Base-by-base conservation (phyloP, 2,888 invertebrate genomes). In the Notodonta ziczac region DNA sequence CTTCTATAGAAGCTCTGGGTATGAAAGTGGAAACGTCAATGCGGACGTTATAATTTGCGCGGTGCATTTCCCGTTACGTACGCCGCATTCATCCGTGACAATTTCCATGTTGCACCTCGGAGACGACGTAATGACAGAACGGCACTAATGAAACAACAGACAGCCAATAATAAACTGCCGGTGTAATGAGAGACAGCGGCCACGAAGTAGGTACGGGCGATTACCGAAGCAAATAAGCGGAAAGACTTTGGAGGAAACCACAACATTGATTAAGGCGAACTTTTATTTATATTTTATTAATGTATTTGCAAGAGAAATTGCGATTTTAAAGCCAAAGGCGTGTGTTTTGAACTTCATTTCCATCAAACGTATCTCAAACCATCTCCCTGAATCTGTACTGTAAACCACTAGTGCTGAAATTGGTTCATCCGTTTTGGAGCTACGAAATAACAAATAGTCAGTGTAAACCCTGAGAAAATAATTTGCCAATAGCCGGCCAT, bases 31-130 rank as follows among this genome's bases (percentile, higher is more conserved):
- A 81, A 81, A 73, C 80, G 69, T 77, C 72, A 74, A 76, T 67
- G 76, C 80, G 80, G 81, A 84, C 82, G 78, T 84, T 84, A 86
- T 88, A 89, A 90, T 90, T 88, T 88, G 77, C 83, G 74, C 80
- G 76, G 78, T 74, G 78, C 73, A 73, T 77, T 82, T 89, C 84
- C 90, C 90, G 91, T 89, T 91, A 89, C 68, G 74, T 78, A 71
- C 80, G 79, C 87, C 85, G 86, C 88, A 84, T 83, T 83, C 80
- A 78, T 67, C 81, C 82, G 80, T 83, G 68, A 73, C 67, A 69
- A 75, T 73, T 70, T 73, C 76, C 74, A 75, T 73, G 69, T 71
- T 60, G 79, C 82, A 80, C 82, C 81, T 79, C 79, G 66, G 78
- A 72, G 79, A 82, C 78, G 81, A 77, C 69, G 76, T 87, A 88